These are phyloP conservation scores for Isichthys henryi DNA, from an alignment of 2,113 vertebrate species.

Conservation along the genomic window DNA sequence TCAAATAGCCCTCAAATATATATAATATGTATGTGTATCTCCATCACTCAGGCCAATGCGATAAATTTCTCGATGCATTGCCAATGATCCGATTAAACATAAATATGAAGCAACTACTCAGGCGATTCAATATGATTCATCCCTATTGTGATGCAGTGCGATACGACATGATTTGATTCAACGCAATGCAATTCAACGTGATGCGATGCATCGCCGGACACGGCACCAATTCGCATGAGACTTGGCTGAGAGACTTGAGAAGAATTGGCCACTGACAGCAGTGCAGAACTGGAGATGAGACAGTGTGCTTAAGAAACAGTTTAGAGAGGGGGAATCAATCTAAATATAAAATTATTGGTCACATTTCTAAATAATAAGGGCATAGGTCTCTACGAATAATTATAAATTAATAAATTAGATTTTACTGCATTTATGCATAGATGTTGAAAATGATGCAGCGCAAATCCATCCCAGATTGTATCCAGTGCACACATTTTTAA, in stretches of 20 bases:
- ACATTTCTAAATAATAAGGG: background rate
- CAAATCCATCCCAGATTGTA: background rate
- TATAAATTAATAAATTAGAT: background rate
- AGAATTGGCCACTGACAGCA: background rate
- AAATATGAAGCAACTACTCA: background rate
- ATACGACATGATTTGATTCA: background rate
- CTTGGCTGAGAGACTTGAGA: background rate
- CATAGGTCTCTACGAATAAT: background rate
- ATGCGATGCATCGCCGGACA: background rate
- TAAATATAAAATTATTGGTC: background rate
- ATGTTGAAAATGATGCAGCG: background rate
- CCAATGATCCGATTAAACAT: background rate
- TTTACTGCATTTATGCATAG: background rate
- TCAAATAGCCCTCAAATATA: background rate
- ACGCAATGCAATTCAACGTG: background rate
- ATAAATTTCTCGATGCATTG: background rate
- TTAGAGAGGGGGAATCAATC: background rate
- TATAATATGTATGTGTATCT: background rate
- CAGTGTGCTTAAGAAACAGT: background rate
- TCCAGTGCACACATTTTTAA: background rate
- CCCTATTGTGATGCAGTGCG: background rate
- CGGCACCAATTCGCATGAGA: background rate
- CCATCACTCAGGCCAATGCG: background rate
- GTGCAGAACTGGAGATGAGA: background rate
- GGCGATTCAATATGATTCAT: background rate